These are phyloP conservation scores for Tokudaia tokunoshimensis DNA, from an alignment of 2,797 vertebrate genomes.

Conservation along the genomic window DNA sequence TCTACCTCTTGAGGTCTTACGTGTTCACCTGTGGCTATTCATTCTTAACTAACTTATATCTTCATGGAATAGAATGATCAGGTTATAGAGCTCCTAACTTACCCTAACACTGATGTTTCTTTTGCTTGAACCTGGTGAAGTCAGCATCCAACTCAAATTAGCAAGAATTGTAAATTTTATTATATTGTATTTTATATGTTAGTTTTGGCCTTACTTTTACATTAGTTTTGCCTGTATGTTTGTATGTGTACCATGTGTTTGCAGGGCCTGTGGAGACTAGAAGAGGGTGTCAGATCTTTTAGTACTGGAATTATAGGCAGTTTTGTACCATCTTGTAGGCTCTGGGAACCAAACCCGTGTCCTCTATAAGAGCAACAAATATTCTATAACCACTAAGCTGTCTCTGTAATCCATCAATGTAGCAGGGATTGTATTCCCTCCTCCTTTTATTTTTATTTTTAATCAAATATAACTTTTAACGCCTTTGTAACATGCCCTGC, in stretches of 20 bases:
- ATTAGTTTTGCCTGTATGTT: background rate
- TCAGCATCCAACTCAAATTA: background rate
- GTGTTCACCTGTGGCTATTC: background rate
- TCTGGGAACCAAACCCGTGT: background rate
- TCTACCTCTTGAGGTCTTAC: background rate
- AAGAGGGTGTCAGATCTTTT: background rate
- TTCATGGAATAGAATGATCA: background rate
- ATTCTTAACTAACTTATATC: constrained; percentile 5
- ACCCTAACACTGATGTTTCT: background rate
- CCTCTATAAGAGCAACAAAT: background rate
- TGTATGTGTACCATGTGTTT: background rate
- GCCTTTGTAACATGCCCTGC: background rate
- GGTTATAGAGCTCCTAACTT: constrained; percentile 1
- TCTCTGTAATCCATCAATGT: background rate
- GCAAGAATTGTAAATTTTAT: background rate
- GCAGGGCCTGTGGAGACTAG: background rate
- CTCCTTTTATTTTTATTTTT: background rate
- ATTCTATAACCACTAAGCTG: background rate
- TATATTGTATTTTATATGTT: background rate
- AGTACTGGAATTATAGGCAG: background rate
- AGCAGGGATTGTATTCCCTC: background rate
- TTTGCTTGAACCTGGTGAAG: background rate
- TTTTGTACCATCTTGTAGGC: too few species aligned
- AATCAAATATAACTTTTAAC: background rate
- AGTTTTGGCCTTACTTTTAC: background rate